Conservation (phyloP, 2,797 vertebrate species). For the Amblyopsis hoosieri region DNA sequence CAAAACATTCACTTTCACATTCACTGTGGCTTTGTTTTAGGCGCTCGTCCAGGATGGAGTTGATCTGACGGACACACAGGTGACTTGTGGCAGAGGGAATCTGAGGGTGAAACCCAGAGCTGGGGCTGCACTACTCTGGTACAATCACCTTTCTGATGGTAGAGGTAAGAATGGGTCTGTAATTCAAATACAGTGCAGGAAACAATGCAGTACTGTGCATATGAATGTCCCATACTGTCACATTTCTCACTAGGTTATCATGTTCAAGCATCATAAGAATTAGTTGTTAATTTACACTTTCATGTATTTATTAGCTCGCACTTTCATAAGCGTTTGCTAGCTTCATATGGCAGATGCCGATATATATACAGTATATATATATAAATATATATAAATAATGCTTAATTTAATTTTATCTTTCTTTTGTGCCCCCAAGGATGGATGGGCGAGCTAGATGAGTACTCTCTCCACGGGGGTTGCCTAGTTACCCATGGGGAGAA, state of each 20-base stretch:
- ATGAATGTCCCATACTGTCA: no score
- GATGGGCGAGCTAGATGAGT: constrained; percentile 96
- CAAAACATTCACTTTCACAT: constrained; percentile 19
- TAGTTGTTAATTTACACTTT: no score
- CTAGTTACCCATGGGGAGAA: constrained; percentile 87
- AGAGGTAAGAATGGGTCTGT: constrained; percentile 78
- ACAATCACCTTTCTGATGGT: constrained; percentile 96
- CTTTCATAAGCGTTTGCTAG: no score
- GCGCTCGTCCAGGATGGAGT: constrained; percentile 88
- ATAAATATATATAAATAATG: no score
- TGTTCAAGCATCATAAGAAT: no score
- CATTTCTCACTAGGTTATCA: no score
- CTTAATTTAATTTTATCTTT: not conserved
- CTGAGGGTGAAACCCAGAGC: constrained; percentile 87
- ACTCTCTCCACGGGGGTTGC: constrained; percentile 92
- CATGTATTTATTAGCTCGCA: no score
- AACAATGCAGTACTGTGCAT: no score
- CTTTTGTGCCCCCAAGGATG: constrained; percentile 78
- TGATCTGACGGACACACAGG: constrained; percentile 90
- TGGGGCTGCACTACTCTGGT: constrained; percentile 95
- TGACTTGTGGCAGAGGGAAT: constrained; percentile 91
- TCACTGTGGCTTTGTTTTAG: constrained; percentile 69
- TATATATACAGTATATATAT: no score
- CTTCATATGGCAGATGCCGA: no score
- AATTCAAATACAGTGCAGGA: no score